Base-by-base conservation (phyloP, 2,888 invertebrate species). In the Pteria penguin region DNA sequence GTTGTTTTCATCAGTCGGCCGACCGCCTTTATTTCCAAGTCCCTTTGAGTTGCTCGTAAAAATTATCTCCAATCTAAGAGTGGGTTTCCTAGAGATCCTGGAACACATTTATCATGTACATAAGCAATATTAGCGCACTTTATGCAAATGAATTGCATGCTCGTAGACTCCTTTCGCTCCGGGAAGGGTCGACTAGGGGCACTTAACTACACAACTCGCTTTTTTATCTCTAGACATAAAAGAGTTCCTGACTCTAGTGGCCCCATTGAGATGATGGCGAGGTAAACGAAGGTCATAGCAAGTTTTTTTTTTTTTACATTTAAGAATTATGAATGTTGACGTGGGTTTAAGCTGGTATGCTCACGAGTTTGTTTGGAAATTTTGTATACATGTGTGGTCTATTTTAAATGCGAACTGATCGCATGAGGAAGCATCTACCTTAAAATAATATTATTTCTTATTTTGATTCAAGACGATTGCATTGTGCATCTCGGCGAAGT, bases 91-190 rank as follows among this genome's bases (percentile, higher is more conserved):
- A 45, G 45, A 45, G 45, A 45, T 45, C 11, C 18, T 14, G 45
- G 31, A 52, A 52, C 26, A 18, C 66, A 66, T 52, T 66, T 33
- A 66, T 54, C 52, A 66, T 26, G 52, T 36, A 52, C 32, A 52
- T 29, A 27, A 52, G 5, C 2, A 22, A 26, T 52, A 66, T 66
- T 66, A 66, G 33, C 26, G 22, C 52, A 66, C 66, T 54, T 66
- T 66, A 66, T 66, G 66, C 66, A 66, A 66, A 66, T 66, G 66
- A 27, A 45, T 52, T 66, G 66, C 66, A 66, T 66, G 22, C 52
- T 52, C 26, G n/a, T 18, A 66, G 52, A 27, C 54, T 66, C 32
- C 5, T 14, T 57, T 68, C 57, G 29, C 57, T n/a, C 11, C 33
- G 32, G 57, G 68, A 68, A 31, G 29, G 68, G 57, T 57, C 57